Conservation (phyloP, 2,113 vertebrate genomes). For the Gallinago jamesoni region DNA sequence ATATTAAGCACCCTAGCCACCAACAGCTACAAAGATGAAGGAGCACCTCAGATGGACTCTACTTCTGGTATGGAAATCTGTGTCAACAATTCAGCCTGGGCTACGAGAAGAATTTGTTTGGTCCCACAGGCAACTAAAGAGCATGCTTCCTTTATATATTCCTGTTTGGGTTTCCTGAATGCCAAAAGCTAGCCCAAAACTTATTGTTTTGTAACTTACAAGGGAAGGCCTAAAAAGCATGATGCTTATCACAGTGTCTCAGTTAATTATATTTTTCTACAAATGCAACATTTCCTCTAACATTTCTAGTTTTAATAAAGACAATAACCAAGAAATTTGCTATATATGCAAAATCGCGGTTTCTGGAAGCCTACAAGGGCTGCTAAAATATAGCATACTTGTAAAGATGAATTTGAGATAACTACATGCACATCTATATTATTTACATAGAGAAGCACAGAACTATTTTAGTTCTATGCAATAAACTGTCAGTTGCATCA, state of each 20-base stretch:
- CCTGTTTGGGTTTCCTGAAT: background rate
- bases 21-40: background rate
- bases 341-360: accelerated
- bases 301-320: background rate
- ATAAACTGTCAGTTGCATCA: background rate
- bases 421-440: background rate
- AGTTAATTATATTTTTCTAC: background rate
- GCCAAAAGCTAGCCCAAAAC: background rate
- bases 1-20: background rate
- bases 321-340: background rate
- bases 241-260: no score
- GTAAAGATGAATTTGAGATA: background rate
- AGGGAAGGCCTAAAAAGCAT: background rate
- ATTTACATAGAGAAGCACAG: background rate
- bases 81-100: background rate
- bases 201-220: background rate
- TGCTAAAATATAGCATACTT: background rate
- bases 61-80: background rate
- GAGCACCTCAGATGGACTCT: background rate
- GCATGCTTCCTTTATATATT: background rate
- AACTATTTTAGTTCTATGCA: background rate
- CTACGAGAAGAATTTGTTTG: background rate
- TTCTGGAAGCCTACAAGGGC: background rate
- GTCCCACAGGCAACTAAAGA: background rate
- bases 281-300: background rate